Percentiles rank a stretch among this genome's conserved stretches.
These are phyloP conservation scores for Rhizoglyphus robini DNA, from an alignment of 1,140 invertebrate species.

Conservation along the genomic window DNA sequence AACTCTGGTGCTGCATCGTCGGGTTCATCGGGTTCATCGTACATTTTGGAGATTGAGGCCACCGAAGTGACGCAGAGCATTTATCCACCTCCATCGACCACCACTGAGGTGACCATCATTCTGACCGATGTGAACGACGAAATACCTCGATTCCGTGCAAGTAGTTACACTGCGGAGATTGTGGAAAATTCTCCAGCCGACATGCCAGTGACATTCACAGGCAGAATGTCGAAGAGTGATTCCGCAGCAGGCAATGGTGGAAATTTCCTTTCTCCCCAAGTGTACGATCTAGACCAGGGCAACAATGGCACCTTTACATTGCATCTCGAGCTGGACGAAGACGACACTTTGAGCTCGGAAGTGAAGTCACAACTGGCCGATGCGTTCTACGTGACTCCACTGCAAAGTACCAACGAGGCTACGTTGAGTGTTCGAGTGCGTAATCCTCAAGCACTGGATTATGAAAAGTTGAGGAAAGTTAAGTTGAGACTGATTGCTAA, in stretches of 20 bases:
- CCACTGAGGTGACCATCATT: slow-evolving; percentile 79
- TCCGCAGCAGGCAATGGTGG: slow-evolving; percentile 29
- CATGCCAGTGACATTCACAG: slow-evolving; percentile 71
- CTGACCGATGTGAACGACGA: slow-evolving; percentile 91
- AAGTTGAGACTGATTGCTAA: slow-evolving; percentile 31
- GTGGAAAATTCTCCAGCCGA: slow-evolving; percentile 79
- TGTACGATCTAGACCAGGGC: slow-evolving; percentile 43
- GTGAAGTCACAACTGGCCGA: slow-evolving; percentile 32
- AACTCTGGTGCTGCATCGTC: neutral
- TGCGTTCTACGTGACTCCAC: slow-evolving; percentile 77
- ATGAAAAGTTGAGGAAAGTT: slow-evolving; percentile 52
- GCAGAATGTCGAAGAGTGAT: slow-evolving; percentile 31
- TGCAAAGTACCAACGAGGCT: slow-evolving; percentile 74
- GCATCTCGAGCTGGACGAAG: slow-evolving; percentile 56
- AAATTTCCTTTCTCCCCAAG: slow-evolving; percentile 9
- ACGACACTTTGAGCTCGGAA: neutral
- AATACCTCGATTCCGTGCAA: slow-evolving; percentile 63
- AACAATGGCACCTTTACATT: slow-evolving; percentile 80
- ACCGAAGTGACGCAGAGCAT: slow-evolving; percentile 47
- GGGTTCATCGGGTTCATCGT: slow-evolving; percentile 45
- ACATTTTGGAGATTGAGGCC: slow-evolving; percentile 68
- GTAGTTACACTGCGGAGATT: slow-evolving; percentile 67
- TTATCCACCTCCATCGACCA: slow-evolving; percentile 53
- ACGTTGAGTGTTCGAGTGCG: slow-evolving; percentile 78
- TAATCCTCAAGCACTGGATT: slow-evolving; percentile 62